These are phyloP conservation scores for Apistogramma diplotaenia DNA, from an alignment of 2,113 vertebrate species.

Conservation along the genomic window DNA sequence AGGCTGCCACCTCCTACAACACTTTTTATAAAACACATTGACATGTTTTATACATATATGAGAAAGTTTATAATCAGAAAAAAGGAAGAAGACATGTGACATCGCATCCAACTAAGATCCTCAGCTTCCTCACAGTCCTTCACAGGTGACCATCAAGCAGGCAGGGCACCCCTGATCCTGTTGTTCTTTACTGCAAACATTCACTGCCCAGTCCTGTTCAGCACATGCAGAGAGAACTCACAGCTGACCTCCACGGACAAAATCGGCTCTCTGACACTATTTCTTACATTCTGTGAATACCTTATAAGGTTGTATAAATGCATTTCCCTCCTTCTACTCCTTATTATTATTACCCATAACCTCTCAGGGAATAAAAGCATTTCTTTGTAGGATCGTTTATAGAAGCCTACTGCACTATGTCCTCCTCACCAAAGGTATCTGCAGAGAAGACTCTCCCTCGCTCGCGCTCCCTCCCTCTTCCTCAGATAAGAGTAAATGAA, in stretches of 20 bases:
- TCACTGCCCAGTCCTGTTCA: not conserved
- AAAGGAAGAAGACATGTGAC: not conserved
- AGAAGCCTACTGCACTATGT: slow-evolving; percentile 39
- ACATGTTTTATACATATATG: not conserved
- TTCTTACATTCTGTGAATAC: slow-evolving; percentile 8
- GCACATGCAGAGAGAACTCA: not conserved
- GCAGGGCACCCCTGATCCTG: not conserved
- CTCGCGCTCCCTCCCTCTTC: slow-evolving; percentile 14
- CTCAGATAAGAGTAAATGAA: slow-evolving; percentile 77
- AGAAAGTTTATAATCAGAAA: not conserved
- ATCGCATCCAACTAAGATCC: not conserved
- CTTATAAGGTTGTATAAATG: slow-evolving; percentile 24
- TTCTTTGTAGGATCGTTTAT: slow-evolving; percentile 48
- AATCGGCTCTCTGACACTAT: slow-evolving; percentile 15
- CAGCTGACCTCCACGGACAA: slow-evolving; percentile 56
- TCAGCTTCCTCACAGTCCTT: not conserved
- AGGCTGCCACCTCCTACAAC: not conserved
- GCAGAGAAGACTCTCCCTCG: slow-evolving; percentile 37
- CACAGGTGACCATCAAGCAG: not conserved
- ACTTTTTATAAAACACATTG: not conserved
- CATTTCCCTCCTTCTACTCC: slow-evolving; percentile 40
- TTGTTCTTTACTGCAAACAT: slow-evolving; percentile 6
- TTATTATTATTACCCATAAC: slow-evolving; percentile 63
- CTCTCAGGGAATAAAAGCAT: slow-evolving; percentile 55
- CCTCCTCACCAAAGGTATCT: slow-evolving; percentile 63